Base-by-base conservation (phyloP, 2,797 vertebrate genomes). In the Vespertilio murinus region DNA sequence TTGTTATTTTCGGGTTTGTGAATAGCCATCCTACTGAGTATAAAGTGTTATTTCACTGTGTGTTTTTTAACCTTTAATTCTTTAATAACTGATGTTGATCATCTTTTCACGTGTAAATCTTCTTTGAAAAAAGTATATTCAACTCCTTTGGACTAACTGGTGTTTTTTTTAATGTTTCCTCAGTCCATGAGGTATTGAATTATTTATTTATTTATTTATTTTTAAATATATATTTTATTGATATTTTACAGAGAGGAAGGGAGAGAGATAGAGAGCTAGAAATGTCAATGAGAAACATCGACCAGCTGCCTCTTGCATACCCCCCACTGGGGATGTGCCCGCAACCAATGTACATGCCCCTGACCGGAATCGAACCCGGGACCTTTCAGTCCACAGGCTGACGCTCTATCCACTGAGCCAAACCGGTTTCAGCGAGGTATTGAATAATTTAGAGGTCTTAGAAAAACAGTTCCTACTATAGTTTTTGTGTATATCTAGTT, bases 381-480 rank as follows among this genome's bases (percentile, higher is more conserved):
- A n/a, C n/a, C n/a, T n/a, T n/a, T n/a, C n/a, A n/a, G n/a, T n/a
- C n/a, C n/a, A n/a, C n/a, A n/a, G n/a, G n/a, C n/a, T n/a, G n/a
- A n/a, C n/a, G n/a, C n/a, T n/a, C n/a, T n/a, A n/a, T n/a, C n/a
- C n/a, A n/a, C n/a, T n/a, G n/a, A n/a, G n/a, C n/a, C n/a, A n/a
- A n/a, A n/a, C n/a, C n/a, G n/a, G n/a, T n/a, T n/a, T n/a, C n/a
- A n/a, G n/a, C n/a, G 74, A 94, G 17, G 22, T 17, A 93, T 0
- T 90, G 65, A 93, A 67, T 85, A 92, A 86, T 56, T 86, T 65
- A 78, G 28, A 69, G 16, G 25, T 78, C 70, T 92, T 49, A 83
- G 82, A 71, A 86, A 94, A 94, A 45, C 14, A 94, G 52, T 74
- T 90, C 18, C 59, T 90, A 87, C 49, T 74, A 90, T 74, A 88